Conservation (phyloP, 1,140 invertebrate genomes). For the Cydia pomonella region DNA sequence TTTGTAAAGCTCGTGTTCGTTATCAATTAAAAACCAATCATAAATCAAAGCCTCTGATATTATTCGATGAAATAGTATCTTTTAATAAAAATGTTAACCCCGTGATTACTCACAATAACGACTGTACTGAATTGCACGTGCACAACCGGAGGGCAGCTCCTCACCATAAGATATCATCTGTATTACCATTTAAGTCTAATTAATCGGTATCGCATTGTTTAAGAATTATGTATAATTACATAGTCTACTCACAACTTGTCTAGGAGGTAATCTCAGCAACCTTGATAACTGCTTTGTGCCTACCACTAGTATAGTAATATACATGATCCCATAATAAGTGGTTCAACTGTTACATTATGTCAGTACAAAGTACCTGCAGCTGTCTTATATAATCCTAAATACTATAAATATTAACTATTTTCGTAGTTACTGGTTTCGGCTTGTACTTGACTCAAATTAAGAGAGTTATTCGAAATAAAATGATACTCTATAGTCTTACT, state of each 20-base stretch:
- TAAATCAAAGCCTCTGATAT: constrained; percentile 6
- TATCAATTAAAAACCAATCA: background rate
- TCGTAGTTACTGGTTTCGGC: no score
- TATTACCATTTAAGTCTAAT: constrained; percentile 32
- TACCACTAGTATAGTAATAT: background rate
- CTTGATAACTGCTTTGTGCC: constrained; percentile 1
- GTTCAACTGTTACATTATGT: background rate
- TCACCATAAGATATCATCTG: constrained; percentile 24
- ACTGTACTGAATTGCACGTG: constrained; percentile 37
- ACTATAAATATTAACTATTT: no score
- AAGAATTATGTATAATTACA: constrained; percentile 20
- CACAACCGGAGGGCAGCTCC: constrained; percentile 26
- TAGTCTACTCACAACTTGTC: constrained; percentile 12
- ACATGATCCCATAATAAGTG: background rate
- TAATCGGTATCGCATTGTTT: constrained; percentile 23
- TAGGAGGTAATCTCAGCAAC: constrained; percentile 6
- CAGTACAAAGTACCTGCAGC: background rate
- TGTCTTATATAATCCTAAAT: background rate
- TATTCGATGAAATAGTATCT: background rate
- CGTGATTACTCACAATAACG: constrained; percentile 35
- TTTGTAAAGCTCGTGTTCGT: background rate
- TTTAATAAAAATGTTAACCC: constrained; percentile 2
- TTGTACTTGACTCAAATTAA: no score
- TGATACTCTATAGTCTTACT: no score
- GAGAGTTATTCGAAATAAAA: no score